These are phyloP conservation scores for Sinopyrophorus schimmeli DNA, from an alignment of 2,888 invertebrate species.

Conservation along the genomic window DNA sequence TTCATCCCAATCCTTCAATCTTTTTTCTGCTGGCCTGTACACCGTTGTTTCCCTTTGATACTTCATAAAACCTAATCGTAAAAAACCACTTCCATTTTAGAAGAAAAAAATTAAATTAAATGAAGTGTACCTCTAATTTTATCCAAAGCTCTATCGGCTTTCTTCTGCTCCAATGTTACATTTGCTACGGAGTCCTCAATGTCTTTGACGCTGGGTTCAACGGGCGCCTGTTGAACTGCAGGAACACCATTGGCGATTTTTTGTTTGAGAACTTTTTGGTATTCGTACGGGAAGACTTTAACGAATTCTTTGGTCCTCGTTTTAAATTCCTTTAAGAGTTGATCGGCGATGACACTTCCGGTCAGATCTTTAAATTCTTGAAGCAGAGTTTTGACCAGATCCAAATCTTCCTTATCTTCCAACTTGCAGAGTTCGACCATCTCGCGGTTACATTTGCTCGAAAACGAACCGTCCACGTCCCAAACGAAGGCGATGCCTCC, in stretches of 20 bases:
- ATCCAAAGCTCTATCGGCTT: slow-evolving; percentile 79
- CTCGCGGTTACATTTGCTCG: slow-evolving; percentile 89
- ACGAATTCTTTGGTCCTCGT: slow-evolving; percentile 77
- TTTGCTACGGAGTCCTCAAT: slow-evolving; percentile 90
- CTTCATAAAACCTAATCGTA: slow-evolving; percentile 87
- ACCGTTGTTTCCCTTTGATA: slow-evolving; percentile 86
- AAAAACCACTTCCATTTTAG: slow-evolving; percentile 1
- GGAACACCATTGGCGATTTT: slow-evolving; percentile 54
- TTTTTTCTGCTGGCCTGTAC: slow-evolving; percentile 83
- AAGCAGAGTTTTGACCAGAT: slow-evolving; percentile 74
- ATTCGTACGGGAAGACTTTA: slow-evolving; percentile 96
- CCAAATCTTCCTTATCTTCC: slow-evolving; percentile 75
- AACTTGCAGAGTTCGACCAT: slow-evolving; percentile 90
- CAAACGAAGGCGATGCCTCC: slow-evolving; percentile 91
- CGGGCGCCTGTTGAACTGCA: slow-evolving; percentile 35
- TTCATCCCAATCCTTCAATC: slow-evolving; percentile 95
- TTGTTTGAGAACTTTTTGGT: slow-evolving; percentile 83
- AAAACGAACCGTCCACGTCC: slow-evolving; percentile 84
- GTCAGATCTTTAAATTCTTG: slow-evolving; percentile 87
- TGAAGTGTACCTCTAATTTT: slow-evolving; percentile 64
- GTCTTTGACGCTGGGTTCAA: slow-evolving; percentile 61
- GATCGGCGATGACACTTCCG: slow-evolving; percentile 75
- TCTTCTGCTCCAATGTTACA: slow-evolving; percentile 74
- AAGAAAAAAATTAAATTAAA: slow-evolving; percentile 5
- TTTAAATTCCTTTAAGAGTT: slow-evolving; percentile 79